A percentile compares a stretch with the other conserved stretches of the same genome.
phyloP scores from a whole-genome alignment of 2,797 vertebrate genomes.

The Trachops cirrhosus region DNA sequence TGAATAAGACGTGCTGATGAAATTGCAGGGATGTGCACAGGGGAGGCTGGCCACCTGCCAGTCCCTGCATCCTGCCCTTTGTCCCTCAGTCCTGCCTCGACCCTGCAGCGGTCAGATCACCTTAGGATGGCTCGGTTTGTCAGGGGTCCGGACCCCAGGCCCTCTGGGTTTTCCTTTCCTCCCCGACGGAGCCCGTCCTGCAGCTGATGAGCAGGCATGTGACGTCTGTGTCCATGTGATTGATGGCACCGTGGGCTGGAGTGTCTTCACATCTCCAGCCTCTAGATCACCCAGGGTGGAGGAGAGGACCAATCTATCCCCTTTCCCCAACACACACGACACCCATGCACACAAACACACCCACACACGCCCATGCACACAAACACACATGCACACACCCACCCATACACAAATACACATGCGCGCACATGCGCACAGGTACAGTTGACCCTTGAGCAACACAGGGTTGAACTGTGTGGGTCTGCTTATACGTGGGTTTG shows the following conservation, averaged over 20 bases:
- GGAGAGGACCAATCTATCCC: background rate
- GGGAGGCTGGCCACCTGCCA: background rate
- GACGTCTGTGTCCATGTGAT: background rate
- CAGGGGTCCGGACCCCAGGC: background rate
- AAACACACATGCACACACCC: rapidly evolving
- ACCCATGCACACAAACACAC: background rate
- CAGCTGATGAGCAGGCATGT: background rate
- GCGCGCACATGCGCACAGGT: background rate
- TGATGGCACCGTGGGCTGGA: background rate
- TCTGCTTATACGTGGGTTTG: background rate
- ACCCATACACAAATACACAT: background rate
- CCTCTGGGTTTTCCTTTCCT: background rate
- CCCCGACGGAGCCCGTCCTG: background rate
- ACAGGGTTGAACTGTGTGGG: background rate
- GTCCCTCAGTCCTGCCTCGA: background rate
- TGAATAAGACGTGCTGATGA: rapidly evolving
- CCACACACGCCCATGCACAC: rapidly evolving
- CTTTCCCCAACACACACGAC: rapidly evolving
- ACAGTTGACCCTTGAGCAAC: background rate
- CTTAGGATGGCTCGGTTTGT: background rate
- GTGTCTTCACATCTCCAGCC: background rate
- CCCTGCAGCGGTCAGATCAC: background rate
- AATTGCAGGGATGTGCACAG: background rate
- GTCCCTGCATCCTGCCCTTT: background rate
- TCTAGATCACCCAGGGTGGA: background rate